These are phyloP conservation scores for Corythoichthys haematopterus DNA, from an alignment of 2,113 vertebrate genomes.

Conservation along the genomic window DNA sequence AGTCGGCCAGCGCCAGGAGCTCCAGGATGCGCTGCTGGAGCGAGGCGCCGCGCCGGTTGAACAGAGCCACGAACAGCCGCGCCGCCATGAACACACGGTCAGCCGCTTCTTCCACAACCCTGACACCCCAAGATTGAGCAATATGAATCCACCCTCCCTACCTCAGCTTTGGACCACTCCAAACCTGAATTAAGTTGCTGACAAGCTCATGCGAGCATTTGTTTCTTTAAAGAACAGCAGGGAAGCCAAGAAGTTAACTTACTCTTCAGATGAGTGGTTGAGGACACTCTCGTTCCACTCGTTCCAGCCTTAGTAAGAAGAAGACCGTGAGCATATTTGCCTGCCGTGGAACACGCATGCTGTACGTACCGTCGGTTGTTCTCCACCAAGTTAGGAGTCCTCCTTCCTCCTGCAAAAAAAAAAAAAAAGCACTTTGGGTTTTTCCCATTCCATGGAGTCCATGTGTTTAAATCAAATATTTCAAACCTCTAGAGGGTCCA, in stretches of 20 bases:
- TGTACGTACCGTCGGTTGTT: slow-evolving; percentile 55
- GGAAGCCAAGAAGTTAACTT: slow-evolving; percentile 14
- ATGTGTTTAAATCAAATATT: accelerated
- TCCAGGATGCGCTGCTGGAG: slow-evolving; percentile 63
- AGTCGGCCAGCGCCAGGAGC: slow-evolving; percentile 61
- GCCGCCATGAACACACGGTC: slow-evolving; percentile 72
- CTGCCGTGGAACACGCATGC: too few relatives aligned
- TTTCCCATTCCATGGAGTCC: too few relatives aligned
- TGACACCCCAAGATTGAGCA: slow-evolving; percentile 7
- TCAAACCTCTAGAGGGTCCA: slow-evolving; percentile 49
- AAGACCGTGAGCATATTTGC: not conserved
- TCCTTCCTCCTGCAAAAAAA: slow-evolving; percentile 57
- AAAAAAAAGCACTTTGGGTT: not conserved
- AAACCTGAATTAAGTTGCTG: too few relatives aligned
- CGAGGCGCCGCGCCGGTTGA: slow-evolving; percentile 52
- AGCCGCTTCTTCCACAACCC: slow-evolving; percentile 65
- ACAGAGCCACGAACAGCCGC: slow-evolving; percentile 65
- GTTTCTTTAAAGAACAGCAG: not conserved
- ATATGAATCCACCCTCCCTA: not conserved
- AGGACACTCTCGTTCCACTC: slow-evolving; percentile 61
- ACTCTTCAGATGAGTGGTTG: slow-evolving; percentile 59
- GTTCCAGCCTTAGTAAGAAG: slow-evolving; percentile 54
- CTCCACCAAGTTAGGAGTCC: slow-evolving; percentile 67
- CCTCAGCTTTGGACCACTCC: too few relatives aligned
- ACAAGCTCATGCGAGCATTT: not conserved